A percentile compares a stretch with the other conserved stretches of the same genome.
Evolutionary conservation across 2,113 vertebrate genomes (phyloP).

Genomic region (Baryphthengus martii): DNA sequence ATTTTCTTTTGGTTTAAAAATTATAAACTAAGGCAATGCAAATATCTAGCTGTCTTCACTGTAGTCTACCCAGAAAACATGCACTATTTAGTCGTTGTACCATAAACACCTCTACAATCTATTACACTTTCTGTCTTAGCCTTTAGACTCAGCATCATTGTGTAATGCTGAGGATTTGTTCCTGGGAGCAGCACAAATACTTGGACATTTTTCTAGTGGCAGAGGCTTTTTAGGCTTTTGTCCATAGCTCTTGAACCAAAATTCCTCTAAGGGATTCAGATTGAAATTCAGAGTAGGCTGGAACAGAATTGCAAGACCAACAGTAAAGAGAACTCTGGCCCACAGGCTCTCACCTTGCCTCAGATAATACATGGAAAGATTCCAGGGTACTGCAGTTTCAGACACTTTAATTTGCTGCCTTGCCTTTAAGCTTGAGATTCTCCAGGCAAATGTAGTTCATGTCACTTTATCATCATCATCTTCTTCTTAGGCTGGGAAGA

Average conservation of each 20-base stretch:
- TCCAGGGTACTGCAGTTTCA: background rate
- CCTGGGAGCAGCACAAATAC: background rate
- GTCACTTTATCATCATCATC: background rate
- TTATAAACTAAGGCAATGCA: background rate
- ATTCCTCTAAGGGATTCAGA: background rate
- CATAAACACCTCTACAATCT: background rate
- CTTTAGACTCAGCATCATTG: background rate
- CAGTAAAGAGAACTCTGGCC: background rate
- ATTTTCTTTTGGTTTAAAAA: background rate
- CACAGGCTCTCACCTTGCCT: background rate
- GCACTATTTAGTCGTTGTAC: background rate
- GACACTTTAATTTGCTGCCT: background rate
- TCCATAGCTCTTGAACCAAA: background rate
- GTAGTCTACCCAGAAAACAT: background rate
- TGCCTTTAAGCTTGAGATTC: background rate
- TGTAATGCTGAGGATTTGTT: background rate
- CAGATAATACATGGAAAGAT: background rate
- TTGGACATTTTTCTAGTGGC: background rate
- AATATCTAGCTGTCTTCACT: background rate
- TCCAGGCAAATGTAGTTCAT: background rate
- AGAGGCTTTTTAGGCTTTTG: background rate
- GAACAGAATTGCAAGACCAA: background rate
- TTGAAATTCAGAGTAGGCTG: background rate
- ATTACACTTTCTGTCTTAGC: background rate
- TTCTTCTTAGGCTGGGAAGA: background rate